Base-by-base conservation (phyloP, 1,140 invertebrate genomes). In the Lysiphlebus fabarum region DNA sequence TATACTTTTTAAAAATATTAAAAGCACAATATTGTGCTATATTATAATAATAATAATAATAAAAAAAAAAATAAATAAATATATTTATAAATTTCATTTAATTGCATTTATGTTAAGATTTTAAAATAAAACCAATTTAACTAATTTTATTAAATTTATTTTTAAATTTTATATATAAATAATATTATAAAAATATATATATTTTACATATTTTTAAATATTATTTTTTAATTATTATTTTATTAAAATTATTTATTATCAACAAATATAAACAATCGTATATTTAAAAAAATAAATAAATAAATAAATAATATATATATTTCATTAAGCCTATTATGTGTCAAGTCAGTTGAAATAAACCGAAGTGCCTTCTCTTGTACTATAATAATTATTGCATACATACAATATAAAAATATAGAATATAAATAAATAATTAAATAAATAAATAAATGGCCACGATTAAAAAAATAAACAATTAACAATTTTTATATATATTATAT, bases 341-440 rank as follows among this genome's bases (percentile, higher is more conserved):
- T 56, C 65, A 57, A 47, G 60, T 67, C 57, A 60, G 55, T 56
- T 61, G 57, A 56, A 61, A 58, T 66, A 70, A 78, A 74, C 74
- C 71, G 68, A 79, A 79, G 76, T 79, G 77, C 77, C 77, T 79
- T 79, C 73, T 75, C 72, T 72, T 78, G 76, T 76, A 79, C 76
- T 77, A 61, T 58, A 64, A 61, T 40, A 43, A 17, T 41, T 43
- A 41, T 33, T 26, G 41, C 50, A 41, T 41, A 54, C 53, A 54
- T 54, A 33, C 17, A 10, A 43, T 54, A 7, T 42, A 43, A 14
- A 50, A 58, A 47, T 33, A 48, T 12, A 42, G 47, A n/a, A 37
- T 53, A 44, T 12, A 42, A 59, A 53, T 41, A n/a, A 50, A n/a
- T n/a, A n/a, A n/a, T n/a, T 47, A 45, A 34, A 47, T 26, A 26